A percentile compares a stretch with the other conserved stretches of the same genome.
Conservation (phyloP, 2,797 vertebrate species). For the Sebastes diaconus region DNA sequence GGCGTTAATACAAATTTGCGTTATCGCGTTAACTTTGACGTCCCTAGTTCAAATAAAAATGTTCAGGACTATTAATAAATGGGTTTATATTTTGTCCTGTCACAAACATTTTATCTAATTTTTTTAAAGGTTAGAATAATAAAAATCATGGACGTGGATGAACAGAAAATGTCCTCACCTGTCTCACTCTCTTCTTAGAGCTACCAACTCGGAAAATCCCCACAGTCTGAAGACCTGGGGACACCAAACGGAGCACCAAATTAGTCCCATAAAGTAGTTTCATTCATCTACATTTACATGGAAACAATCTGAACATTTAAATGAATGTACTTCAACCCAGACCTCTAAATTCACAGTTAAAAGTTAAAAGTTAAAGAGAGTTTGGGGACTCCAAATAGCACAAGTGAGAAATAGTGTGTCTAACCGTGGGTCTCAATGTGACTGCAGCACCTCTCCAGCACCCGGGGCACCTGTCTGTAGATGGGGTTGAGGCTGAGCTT, state of each 20-base stretch:
- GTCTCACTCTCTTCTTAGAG: slow-evolving; percentile 90
- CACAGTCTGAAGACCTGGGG: slow-evolving; percentile 88
- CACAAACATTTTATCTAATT: too few relatives aligned
- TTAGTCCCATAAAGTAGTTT: not conserved
- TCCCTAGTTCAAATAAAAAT: too few relatives aligned
- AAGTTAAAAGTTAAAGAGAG: too few relatives aligned
- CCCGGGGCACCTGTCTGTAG: slow-evolving; percentile 88
- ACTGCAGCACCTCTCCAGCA: slow-evolving; percentile 89
- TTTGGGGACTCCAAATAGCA: not conserved
- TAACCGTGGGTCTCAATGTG: slow-evolving; percentile 90
- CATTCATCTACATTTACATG: not conserved
- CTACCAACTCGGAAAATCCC: slow-evolving; percentile 93
- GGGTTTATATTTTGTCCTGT: too few relatives aligned
- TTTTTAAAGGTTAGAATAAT: too few relatives aligned
- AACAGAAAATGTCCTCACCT: slow-evolving; percentile 79
- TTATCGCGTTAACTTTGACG: too few relatives aligned
- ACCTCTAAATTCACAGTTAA: not conserved
- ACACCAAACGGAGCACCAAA: slow-evolving; percentile 20
- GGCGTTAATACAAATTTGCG: too few relatives aligned
- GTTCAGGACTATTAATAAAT: too few relatives aligned
- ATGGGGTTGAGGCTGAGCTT: slow-evolving; percentile 92
- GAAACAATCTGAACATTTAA: too few relatives aligned
- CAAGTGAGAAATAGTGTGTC: slow-evolving; percentile 33
- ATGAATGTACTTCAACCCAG: too few relatives aligned
- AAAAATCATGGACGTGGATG: not conserved